Evolutionary conservation across 2,888 invertebrate species (phyloP).

Genomic region (Trisateles emortualis): DNA sequence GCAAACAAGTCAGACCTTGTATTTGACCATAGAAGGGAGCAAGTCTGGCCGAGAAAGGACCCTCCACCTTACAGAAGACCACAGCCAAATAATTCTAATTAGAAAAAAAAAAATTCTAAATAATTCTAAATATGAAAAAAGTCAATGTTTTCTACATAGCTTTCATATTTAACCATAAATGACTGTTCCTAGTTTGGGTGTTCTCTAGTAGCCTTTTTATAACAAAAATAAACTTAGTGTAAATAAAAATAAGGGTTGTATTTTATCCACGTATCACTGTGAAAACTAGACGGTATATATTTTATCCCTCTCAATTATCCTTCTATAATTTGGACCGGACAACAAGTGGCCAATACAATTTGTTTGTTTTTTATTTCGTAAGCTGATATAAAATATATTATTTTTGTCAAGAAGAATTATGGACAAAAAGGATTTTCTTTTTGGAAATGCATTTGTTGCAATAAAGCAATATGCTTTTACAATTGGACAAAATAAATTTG

Average conservation of each 20-base stretch:
- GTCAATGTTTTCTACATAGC: too few species aligned
- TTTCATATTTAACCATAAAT: too few species aligned
- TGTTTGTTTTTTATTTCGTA: neutral
- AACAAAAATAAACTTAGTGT: neutral
- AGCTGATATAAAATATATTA: neutral
- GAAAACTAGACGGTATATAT: neutral
- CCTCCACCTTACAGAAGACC: too few species aligned
- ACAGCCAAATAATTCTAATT: too few species aligned
- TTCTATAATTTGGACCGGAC: slow-evolving; percentile 3
- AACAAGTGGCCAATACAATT: slow-evolving; percentile 6
- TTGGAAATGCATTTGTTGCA: neutral
- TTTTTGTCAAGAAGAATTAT: neutral
- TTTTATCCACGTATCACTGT: neutral
- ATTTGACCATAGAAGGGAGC: too few species aligned
- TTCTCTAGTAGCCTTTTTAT: neutral
- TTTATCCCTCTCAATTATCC: slow-evolving; percentile 6
- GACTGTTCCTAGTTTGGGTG: too few species aligned
- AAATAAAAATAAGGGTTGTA: neutral
- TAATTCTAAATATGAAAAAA: too few species aligned
- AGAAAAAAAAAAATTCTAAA: too few species aligned
- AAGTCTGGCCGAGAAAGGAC: too few species aligned
- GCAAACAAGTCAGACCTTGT: too few species aligned
- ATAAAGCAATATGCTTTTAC: too few species aligned
- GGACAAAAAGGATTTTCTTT: neutral
- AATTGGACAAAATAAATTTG: too few species aligned